phyloP scores from a whole-genome alignment of 2,888 invertebrate genomes.

The Xanthia icteritia region DNA sequence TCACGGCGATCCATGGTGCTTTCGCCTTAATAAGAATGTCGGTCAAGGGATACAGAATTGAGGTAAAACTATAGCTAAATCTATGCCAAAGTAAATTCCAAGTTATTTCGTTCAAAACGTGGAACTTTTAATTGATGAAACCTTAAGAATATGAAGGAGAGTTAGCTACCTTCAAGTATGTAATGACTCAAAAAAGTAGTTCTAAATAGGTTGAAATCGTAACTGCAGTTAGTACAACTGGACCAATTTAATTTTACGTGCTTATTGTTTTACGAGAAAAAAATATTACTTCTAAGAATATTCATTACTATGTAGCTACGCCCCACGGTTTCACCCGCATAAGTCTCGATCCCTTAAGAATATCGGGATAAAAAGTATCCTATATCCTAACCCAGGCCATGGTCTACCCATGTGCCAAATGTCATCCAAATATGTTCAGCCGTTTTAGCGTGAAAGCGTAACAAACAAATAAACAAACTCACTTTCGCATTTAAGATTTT shows the following conservation, averaged over 20 bases:
- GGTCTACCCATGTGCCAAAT: too few relatives aligned
- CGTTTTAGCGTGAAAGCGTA: too few relatives aligned
- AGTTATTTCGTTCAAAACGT: conserved; percentile 70
- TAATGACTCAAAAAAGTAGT: conserved; percentile 23
- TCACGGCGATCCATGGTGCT: background rate
- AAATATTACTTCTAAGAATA: background rate
- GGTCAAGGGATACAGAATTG: conserved; percentile 31
- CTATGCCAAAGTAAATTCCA: conserved; percentile 71
- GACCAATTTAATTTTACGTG: conserved; percentile 13
- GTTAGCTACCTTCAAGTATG: conserved; percentile 24
- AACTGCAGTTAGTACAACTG: background rate
- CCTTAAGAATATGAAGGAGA: conserved; percentile 59
- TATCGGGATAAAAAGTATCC: too few relatives aligned
- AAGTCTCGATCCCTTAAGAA: too few relatives aligned
- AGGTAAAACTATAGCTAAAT: conserved; percentile 32
- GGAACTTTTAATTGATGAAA: conserved; percentile 81
- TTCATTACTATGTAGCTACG: too few relatives aligned
- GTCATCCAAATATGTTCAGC: too few relatives aligned
- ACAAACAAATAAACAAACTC: too few relatives aligned
- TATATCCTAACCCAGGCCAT: too few relatives aligned
- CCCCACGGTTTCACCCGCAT: too few relatives aligned
- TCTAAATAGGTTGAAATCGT: conserved; percentile 6
- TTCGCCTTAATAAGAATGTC: conserved; percentile 7
- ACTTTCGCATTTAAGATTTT: background rate
- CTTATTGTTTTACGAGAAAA: background rate